These are phyloP conservation scores for Hipparchia semele DNA, from an alignment of 2,888 invertebrate genomes.

Conservation along the genomic window DNA sequence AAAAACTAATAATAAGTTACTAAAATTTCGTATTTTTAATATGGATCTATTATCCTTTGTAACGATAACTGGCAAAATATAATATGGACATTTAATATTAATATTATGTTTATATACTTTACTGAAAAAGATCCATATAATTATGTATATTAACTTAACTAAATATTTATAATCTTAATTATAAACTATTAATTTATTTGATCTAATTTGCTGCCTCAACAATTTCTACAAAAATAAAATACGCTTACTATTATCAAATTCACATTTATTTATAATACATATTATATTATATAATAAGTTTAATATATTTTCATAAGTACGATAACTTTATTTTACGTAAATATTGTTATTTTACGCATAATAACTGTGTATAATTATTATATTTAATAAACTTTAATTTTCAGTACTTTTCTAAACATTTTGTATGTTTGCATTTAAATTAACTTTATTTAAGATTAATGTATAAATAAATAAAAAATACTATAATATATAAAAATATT, in stretches of 20 bases:
- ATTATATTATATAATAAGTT: background rate
- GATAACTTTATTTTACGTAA: slow-evolving; percentile 28
- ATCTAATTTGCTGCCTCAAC: slow-evolving; percentile 56
- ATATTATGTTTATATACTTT: background rate
- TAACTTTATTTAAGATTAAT: background rate
- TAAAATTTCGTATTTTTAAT: too few relatives aligned
- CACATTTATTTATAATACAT: slow-evolving; percentile 32
- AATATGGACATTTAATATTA: background rate
- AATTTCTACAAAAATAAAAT: slow-evolving; percentile 21
- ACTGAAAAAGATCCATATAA: background rate
- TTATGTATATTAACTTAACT: slow-evolving; percentile 47
- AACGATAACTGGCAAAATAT: background rate
- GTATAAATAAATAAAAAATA: background rate
- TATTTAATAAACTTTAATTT: background rate
- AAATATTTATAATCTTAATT: slow-evolving; percentile 58
- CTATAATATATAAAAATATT: background rate
- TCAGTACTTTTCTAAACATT: background rate
- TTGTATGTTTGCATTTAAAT: background rate
- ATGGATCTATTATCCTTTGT: too few relatives aligned
- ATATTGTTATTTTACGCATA: slow-evolving; percentile 17
- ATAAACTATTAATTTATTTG: slow-evolving; percentile 64
- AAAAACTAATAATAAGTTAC: background rate
- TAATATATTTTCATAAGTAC: slow-evolving; percentile 39
- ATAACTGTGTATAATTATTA: background rate
- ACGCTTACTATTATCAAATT: slow-evolving; percentile 31